Conservation (phyloP, 2,113 vertebrate genomes). For the Peromyscus californicus region DNA sequence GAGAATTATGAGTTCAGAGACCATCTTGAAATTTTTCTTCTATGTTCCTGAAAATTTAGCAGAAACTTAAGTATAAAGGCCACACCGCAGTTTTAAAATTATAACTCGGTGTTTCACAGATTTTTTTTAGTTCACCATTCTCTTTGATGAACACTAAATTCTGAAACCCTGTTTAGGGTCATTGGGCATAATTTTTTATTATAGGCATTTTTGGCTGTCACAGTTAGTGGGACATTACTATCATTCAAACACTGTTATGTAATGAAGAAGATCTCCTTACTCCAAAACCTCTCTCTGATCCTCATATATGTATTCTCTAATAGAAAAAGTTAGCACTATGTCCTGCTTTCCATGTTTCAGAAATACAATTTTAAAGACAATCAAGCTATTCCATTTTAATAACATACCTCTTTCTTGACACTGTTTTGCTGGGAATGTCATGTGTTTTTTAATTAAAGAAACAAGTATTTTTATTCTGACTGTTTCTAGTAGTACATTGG, state of each 20-base stretch:
- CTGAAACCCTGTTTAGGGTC: not conserved
- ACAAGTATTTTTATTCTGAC: not conserved
- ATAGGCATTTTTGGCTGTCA: not conserved
- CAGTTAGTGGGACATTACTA: not conserved
- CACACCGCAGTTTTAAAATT: not conserved
- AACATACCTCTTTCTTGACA: not conserved
- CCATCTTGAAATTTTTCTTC: not conserved
- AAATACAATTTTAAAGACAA: constrained; percentile 5
- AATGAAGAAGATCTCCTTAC: not conserved
- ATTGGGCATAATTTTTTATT: not conserved
- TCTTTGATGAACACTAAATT: not conserved
- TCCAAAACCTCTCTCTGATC: not conserved
- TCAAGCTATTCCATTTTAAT: not conserved
- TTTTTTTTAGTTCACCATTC: not conserved
- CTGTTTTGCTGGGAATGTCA: not conserved
- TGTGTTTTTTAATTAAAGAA: constrained; percentile 21
- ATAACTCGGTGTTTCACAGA: not conserved
- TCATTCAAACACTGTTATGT: not conserved
- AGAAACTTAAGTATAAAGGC: not conserved
- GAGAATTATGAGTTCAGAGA: not conserved
- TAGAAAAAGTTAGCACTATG: not conserved
- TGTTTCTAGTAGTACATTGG: not conserved
- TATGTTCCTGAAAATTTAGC: not conserved
- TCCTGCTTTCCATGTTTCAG: not conserved
- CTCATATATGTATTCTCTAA: not conserved